A percentile compares a stretch with the other conserved stretches of the same genome.
These are phyloP conservation scores for Muscicapa comitata DNA, from an alignment of 2,797 vertebrate species.

Conservation along the genomic window DNA sequence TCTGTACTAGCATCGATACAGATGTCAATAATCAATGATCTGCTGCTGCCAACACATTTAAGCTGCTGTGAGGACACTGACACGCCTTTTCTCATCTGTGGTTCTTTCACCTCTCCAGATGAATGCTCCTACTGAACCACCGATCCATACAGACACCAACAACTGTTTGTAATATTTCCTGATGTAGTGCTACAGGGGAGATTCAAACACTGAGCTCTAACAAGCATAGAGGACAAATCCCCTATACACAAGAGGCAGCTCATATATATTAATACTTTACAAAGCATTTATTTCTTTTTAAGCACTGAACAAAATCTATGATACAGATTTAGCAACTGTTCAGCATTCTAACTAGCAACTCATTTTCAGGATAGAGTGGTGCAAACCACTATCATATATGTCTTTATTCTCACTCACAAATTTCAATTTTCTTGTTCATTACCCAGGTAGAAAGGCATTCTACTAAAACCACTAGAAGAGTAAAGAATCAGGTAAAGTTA, in stretches of 20 bases:
- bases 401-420: neutral
- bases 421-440: neutral
- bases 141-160: neutral
- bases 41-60: neutral
- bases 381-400: neutral
- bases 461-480: neutral
- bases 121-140: neutral
- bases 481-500: neutral
- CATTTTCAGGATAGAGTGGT: neutral
- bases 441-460: neutral
- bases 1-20: neutral
- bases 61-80: neutral
- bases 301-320: neutral
- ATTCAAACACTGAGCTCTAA: neutral
- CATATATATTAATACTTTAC: neutral
- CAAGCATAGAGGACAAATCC: neutral
- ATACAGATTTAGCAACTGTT: neutral
- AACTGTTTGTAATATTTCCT: neutral
- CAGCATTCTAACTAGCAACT: neutral
- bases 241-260: neutral
- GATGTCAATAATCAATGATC: neutral
- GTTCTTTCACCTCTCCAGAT: neutral
- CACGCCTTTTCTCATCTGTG: neutral
- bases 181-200: neutral
- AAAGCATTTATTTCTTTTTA: neutral